Base-by-base conservation (phyloP, 2,888 invertebrate species). In the Drosophila austrosaltans region DNA sequence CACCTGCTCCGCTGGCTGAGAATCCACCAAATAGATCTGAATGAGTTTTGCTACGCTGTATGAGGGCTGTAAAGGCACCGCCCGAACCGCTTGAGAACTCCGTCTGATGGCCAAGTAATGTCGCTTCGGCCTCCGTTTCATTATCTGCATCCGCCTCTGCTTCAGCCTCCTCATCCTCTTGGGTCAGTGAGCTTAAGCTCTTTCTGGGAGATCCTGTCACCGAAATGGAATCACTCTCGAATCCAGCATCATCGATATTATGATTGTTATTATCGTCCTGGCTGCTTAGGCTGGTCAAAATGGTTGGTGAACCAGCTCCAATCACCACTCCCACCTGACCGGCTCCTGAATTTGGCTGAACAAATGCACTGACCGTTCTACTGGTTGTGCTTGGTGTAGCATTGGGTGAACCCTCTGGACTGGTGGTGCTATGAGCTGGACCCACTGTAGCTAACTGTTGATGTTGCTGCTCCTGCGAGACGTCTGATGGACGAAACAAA, bases 351-450 rank as follows among this genome's bases (percentile, higher is more conserved):
- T 76, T 70, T 2, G 87, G 87, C 63, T 79, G 84, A 6, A 76
- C 79, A 8, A 82, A 78, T 0, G 89, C 89, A 42, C 85, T 83
- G 4, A 85, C 66, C 5, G 81, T 78, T 1, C 72, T 69, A 12
- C 85, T 84, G 2, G 72, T 69, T 10, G 87, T 84, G 4, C 8
- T 48, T 48, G 48, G 48, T 39, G 90, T 86, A 5, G 91, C 88
- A 10, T 90, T 93, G 1, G 94, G 94, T 0, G 95, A 95, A 57
- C 93, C 94, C 81, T 94, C 94, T 0, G 95, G 95, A 76, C 95
- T 95, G 25, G 95, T 95, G 53, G 95, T 95, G 91, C 95, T 95
- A 88, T 95, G 95, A 40, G 95, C 95, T 20, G 89, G 82, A 0
- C 90, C 89, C 66, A 89, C 81, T 0, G 86, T 85, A 91, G 75